Evolutionary conservation across 2,113 vertebrate species (phyloP).

Genomic region (Gallinago paraguaiae): DNA sequence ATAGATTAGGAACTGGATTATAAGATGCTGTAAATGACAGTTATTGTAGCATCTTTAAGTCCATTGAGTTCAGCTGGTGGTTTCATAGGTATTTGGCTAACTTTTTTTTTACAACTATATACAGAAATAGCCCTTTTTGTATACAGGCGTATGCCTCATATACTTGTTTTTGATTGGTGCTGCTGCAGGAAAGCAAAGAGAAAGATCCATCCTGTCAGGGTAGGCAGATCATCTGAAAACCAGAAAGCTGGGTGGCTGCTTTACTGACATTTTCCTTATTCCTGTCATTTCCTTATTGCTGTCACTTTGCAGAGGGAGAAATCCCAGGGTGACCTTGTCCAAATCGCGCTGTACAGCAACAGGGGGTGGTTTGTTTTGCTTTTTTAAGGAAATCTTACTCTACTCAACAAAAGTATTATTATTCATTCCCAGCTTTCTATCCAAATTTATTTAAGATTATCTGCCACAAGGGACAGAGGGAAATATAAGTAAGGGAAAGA

Average conservation of each 20-base stretch:
- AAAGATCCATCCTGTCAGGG: neutral
- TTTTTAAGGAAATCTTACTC: neutral
- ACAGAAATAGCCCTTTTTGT: neutral
- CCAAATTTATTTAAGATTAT: neutral
- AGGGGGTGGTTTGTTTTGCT: fast-evolving
- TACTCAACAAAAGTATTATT: neutral
- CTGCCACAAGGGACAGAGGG: neutral
- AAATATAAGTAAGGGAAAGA: neutral
- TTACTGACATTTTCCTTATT: neutral
- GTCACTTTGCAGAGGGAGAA: neutral
- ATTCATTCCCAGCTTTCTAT: neutral
- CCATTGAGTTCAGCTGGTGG: neutral
- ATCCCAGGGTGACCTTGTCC: neutral
- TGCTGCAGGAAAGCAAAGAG: neutral
- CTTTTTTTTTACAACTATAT: neutral
- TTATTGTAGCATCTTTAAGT: neutral
- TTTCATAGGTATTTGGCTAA: neutral
- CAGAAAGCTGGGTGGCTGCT: neutral
- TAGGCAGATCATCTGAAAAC: neutral
- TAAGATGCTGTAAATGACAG: neutral
- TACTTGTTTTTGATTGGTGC: neutral
- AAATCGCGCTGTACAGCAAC: neutral
- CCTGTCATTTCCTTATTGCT: neutral
- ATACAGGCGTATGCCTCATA: neutral
- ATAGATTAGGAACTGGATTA: neutral